Evolutionary conservation across 2,797 vertebrate species (phyloP).

Genomic region (Danio jaintianensis): DNA sequence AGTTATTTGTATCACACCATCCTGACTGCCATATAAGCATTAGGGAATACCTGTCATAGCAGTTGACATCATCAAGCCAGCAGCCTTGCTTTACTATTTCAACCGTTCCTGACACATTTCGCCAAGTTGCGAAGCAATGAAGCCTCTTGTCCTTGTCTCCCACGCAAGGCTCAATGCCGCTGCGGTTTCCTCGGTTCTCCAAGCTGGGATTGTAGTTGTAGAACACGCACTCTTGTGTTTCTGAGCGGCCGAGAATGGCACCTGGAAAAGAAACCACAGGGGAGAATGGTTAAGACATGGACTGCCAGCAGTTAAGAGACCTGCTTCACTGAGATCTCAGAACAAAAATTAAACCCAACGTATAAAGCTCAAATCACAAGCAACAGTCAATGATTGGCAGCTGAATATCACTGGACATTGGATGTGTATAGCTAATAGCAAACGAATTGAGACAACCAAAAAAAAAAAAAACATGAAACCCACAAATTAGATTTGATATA

Average conservation of each 20-base stretch:
- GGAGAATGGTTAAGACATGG: neutral
- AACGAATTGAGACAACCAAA: slow-evolving; percentile 37
- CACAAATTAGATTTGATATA: slow-evolving; percentile 27
- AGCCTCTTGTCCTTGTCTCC: slow-evolving; percentile 90
- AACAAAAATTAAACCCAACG: neutral
- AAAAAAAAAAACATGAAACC: slow-evolving; percentile 31
- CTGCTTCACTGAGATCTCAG: slow-evolving; percentile 4
- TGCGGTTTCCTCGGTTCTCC: slow-evolving; percentile 85
- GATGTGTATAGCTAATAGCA: neutral
- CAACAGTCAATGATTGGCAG: neutral
- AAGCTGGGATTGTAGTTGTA: slow-evolving; percentile 85
- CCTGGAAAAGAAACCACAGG: slow-evolving; percentile 73
- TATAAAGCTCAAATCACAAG: neutral
- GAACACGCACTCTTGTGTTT: slow-evolving; percentile 88
- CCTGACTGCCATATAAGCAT: neutral
- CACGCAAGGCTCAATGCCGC: slow-evolving; percentile 83
- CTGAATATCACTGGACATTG: neutral
- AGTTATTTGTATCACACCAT: neutral
- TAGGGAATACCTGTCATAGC: slow-evolving; percentile 87
- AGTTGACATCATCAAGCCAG: slow-evolving; percentile 93
- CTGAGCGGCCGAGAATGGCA: slow-evolving; percentile 91
- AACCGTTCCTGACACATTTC: slow-evolving; percentile 88
- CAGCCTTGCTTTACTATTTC: slow-evolving; percentile 93
- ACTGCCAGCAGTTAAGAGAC: neutral
- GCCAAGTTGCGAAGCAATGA: slow-evolving; percentile 95